Evolutionary conservation across 2,888 invertebrate species (phyloP), one percentile per base, ranked within the genome.

Genomic region (Apodemia zela): DNA sequence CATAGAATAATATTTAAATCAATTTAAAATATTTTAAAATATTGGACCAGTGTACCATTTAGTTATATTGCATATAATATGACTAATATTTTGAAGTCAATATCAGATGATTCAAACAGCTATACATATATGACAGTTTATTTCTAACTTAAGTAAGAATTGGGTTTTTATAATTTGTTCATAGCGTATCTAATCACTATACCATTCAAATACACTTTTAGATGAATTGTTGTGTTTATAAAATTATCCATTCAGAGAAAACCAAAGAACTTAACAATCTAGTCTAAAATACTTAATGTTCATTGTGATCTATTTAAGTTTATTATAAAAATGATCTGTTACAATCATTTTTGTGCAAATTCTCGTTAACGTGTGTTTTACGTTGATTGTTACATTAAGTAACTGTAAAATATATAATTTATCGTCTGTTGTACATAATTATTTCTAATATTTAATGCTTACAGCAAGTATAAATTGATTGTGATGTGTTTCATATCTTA

Each of bases 401-500:
- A 54, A 25, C 5, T 25, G 54, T 54, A 54, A 54, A 42, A 10
- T 33, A 49, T 54, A 54, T 25, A 54, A 54, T 54, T 21, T 54
- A 54, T 54, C 18, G 21, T 11, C 13, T 51, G 51, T 51, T 51
- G 51, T 51, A 25, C 21, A 10, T 4, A 18, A 3, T 49, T 11
- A 21, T 51, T 21, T 51, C 13, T 51, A 51, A 51, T 51, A 51
- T 51, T 51, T 21, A 51, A 51, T 6, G 51, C 21, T 18, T 51
- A 18, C 10, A 51, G 18, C 21, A 51, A 11, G 51, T 21, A 51
- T 21, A 18, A 15, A 10, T 21, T 13, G 2, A 25, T 51, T 21
- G 51, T 51, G 51, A 51, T 51, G 51, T 51, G 51, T 21, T 51
- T 51, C 51, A 51, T 51, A 51, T 51, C 51, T 21, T 51, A 51